Evolutionary conservation across 2,888 invertebrate species (phyloP).

Genomic region (Leistus spinibarbis): DNA sequence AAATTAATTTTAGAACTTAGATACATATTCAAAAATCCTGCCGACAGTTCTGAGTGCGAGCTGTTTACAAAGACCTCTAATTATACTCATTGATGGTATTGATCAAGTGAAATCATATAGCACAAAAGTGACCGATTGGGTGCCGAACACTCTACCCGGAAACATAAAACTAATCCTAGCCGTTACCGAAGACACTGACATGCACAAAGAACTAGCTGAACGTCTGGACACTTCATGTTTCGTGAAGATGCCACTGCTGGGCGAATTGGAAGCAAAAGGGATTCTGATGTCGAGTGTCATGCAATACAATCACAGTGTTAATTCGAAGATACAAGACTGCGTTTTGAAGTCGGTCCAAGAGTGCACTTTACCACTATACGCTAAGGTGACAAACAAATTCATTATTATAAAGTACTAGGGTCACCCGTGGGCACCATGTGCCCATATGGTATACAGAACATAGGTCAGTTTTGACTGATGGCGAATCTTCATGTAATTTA

Average conservation of each 20-base stretch:
- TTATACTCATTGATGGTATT: slow-evolving; percentile 79
- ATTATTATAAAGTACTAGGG: not conserved
- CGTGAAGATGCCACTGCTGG: slow-evolving; percentile 60
- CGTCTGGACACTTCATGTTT: slow-evolving; percentile 51
- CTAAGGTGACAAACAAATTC: slow-evolving; percentile 60
- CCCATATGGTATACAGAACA: too few species aligned
- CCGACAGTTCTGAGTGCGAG: slow-evolving; percentile 62
- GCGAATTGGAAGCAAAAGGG: slow-evolving; percentile 60
- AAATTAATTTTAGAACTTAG: slow-evolving; percentile 75
- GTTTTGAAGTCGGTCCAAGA: slow-evolving; percentile 65
- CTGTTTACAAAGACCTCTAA: slow-evolving; percentile 65
- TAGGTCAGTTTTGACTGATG: too few species aligned
- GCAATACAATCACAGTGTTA: slow-evolving; percentile 66
- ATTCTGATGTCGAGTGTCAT: slow-evolving; percentile 63
- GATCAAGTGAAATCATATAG: slow-evolving; percentile 67
- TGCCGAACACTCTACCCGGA: slow-evolving; percentile 74
- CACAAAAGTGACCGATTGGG: slow-evolving; percentile 72
- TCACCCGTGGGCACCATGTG: too few species aligned
- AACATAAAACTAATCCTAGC: slow-evolving; percentile 80
- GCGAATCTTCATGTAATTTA: too few species aligned
- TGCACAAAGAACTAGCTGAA: slow-evolving; percentile 54
- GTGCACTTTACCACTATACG: slow-evolving; percentile 72
- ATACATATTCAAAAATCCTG: slow-evolving; percentile 70
- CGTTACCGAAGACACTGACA: slow-evolving; percentile 64
- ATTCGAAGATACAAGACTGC: slow-evolving; percentile 65